Evolutionary conservation across 2,888 invertebrate genomes (phyloP).

Genomic region (Onchidella celtica): DNA sequence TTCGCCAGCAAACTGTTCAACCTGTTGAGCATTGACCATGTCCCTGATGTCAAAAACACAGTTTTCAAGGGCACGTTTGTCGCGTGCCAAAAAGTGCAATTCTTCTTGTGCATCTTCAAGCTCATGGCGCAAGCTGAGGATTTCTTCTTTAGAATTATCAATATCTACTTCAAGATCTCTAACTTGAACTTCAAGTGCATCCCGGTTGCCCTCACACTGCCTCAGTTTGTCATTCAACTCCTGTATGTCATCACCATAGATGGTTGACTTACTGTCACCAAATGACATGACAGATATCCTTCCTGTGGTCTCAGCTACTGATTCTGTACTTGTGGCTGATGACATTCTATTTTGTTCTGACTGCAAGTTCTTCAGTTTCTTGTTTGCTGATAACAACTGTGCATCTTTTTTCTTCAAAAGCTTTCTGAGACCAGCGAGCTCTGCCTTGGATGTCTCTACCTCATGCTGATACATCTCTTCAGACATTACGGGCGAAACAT

Average conservation of each 20-base stretch:
- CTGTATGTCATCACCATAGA: constrained; percentile 31
- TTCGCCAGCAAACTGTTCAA: constrained; percentile 45
- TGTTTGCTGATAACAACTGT: constrained; percentile 59
- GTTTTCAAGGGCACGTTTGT: constrained; percentile 43
- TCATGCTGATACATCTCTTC: constrained; percentile 19
- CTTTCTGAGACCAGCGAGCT: constrained; percentile 55
- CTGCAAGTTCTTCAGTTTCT: constrained; percentile 58
- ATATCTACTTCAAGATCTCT: constrained; percentile 45
- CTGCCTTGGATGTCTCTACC: constrained; percentile 37
- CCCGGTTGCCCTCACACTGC: constrained; percentile 22
- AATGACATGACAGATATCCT: constrained; percentile 33
- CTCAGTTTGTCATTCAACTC: constrained; percentile 39
- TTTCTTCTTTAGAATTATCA: constrained; percentile 48
- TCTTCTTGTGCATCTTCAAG: constrained; percentile 52
- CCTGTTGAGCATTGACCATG: constrained; percentile 34
- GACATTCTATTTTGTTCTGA: constrained; percentile 31
- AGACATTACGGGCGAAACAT: neutral
- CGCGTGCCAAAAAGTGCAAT: constrained; percentile 31
- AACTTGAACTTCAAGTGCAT: constrained; percentile 4
- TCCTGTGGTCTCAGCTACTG: constrained; percentile 22
- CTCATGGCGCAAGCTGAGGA: constrained; percentile 40
- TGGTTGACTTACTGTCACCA: constrained; percentile 26
- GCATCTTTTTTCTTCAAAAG: constrained; percentile 64
- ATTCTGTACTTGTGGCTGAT: constrained; percentile 40
- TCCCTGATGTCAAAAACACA: constrained; percentile 47